Base-by-base conservation (phyloP, 2,888 invertebrate species). In the Tholera decimalis region DNA sequence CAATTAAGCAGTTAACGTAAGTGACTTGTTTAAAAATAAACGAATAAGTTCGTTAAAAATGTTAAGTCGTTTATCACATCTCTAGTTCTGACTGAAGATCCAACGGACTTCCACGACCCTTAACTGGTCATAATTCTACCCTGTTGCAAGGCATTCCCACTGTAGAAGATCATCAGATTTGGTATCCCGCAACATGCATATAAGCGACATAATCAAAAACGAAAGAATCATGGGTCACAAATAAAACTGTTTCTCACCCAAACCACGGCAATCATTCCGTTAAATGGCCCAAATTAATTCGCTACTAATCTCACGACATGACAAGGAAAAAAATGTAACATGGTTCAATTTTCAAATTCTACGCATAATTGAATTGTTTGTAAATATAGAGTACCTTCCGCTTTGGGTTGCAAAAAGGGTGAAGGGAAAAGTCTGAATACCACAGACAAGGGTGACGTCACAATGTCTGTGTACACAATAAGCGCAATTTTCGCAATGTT, bases 281-380 rank as follows among this genome's bases (percentile, higher is more conserved):
- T 57, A 69, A 76, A 72, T 61, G 37, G 37, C 11, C 56, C 62
- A 72, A 69, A 69, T 70, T 70, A 76, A 76, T 76, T 44, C 35
- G 35, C 55, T 56, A 47, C 69, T 66, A 59, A 51, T 67, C 37
- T 39, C 46, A 56, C n/a, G 22, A 39, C 58, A 67, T 46, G 46
- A 73, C 66, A 53, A 39, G 11, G 30, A 59, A 51, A n/a, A n/a
- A 57, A 56, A 51, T 37, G n/a, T 37, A 5, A 64, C 73, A 68
- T 24, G 70, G 37, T 69, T 60, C 61, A 53, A 55, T 75, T 75
- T 75, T 69, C 55, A 51, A 75, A 72, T 72, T 70, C 59, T 28
- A 53, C 76, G 60, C 75, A 75, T 75, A 69, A 74, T 74, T 73
- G 24, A 72, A 33, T 72, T 35, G 15, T 47, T 66, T 35, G 71